These are phyloP conservation scores for Pungitius pungitius DNA, from an alignment of 2,113 vertebrate genomes.

Conservation along the genomic window DNA sequence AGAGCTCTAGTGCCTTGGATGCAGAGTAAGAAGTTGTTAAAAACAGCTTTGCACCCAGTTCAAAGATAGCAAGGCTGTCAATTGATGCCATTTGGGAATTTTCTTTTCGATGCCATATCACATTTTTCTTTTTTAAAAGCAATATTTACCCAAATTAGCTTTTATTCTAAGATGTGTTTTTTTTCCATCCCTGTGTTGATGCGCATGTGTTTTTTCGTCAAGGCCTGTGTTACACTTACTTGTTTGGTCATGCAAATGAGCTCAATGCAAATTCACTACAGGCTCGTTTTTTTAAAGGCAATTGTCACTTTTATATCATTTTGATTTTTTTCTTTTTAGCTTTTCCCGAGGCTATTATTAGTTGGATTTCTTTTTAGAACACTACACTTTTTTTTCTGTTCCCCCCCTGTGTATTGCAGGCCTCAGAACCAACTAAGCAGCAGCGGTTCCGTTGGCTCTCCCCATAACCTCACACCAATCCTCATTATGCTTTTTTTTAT, in stretches of 20 bases:
- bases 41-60: constrained; percentile 90
- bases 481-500: constrained; percentile 77
- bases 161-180: constrained; percentile 36
- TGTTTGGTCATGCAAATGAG: constrained; percentile 74
- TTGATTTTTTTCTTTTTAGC: constrained; percentile 63
- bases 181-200: constrained; percentile 35
- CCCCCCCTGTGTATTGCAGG: constrained; percentile 85
- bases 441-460: constrained; percentile 86
- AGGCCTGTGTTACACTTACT: constrained; percentile 67
- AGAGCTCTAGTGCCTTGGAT: constrained; percentile 97
- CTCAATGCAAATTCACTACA: constrained; percentile 66
- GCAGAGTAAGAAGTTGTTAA: constrained; percentile 88
- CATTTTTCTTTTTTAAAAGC: constrained; percentile 50
- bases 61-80: constrained; percentile 88
- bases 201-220: constrained; percentile 52
- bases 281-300: constrained; percentile 60
- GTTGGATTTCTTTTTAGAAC: constrained; percentile 35
- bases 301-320: constrained; percentile 71
- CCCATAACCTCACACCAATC: constrained; percentile 78
- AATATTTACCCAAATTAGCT: constrained; percentile 61
- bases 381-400: constrained; percentile 32
- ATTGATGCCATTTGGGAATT: constrained; percentile 53
- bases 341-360: constrained; percentile 55
- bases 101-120: constrained; percentile 59
- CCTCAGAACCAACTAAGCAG: constrained; percentile 90